A percentile compares a stretch with the other conserved stretches of the same genome.
phyloP scores from a whole-genome alignment of 2,888 invertebrate genomes.

The Ferrisia virgata region DNA sequence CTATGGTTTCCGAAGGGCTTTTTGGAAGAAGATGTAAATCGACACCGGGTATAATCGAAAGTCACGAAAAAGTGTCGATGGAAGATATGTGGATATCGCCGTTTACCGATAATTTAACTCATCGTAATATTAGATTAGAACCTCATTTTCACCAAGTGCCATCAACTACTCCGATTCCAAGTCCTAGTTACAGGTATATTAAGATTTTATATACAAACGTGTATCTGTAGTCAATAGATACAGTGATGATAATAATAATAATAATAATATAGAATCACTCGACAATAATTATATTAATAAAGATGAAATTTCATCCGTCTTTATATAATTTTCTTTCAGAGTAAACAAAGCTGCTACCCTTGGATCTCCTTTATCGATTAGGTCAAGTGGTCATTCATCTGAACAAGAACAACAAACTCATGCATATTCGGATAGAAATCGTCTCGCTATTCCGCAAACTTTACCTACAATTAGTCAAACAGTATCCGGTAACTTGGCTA shows the following conservation, averaged over 20 bases:
- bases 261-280: background rate
- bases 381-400: conserved; percentile 53
- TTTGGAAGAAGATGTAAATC: conserved; percentile 82
- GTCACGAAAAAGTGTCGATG: conserved; percentile 81
- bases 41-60: conserved; percentile 92
- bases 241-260: background rate
- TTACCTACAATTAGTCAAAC: conserved; percentile 42
- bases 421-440: conserved; percentile 33
- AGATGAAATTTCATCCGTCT: background rate
- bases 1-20: conserved; percentile 17
- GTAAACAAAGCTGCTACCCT: conserved; percentile 50
- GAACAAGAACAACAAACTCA: conserved; percentile 50
- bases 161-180: conserved; percentile 53
- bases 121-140: conserved; percentile 29
- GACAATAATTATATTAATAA: background rate
- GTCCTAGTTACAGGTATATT: conserved; percentile 50
- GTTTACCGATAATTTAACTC: conserved; percentile 50
- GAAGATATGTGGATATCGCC: conserved; percentile 79
- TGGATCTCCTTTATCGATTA: conserved; percentile 53
- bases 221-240: background rate
- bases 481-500: conserved; percentile 37
- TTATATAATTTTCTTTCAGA: conserved; percentile 19
- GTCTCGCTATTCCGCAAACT: conserved; percentile 26
- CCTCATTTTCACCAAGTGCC: conserved; percentile 10
- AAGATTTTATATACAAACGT: background rate